These are phyloP conservation scores for Acleris cristana DNA, from an alignment of 2,888 invertebrate genomes.

Conservation along the genomic window DNA sequence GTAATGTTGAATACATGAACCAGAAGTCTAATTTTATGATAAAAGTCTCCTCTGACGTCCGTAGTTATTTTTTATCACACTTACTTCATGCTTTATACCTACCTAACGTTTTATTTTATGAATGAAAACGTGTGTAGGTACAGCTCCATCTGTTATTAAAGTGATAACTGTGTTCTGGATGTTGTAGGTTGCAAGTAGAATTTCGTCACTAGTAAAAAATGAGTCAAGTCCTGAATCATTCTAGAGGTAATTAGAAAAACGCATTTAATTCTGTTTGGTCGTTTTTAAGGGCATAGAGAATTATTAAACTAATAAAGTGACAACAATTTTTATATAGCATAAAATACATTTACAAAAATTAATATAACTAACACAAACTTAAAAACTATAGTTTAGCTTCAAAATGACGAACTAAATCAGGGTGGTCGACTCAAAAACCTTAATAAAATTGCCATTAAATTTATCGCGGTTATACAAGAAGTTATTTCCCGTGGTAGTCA, in stretches of 20 bases:
- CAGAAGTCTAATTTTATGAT: conserved; percentile 19
- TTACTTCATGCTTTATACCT: no score
- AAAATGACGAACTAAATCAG: neutral
- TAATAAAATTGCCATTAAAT: conserved; percentile 8
- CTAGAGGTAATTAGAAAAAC: no score
- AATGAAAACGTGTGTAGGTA: conserved; percentile 25
- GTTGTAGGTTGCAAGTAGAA: no score
- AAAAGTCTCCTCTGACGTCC: conserved; percentile 24
- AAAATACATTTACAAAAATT: neutral
- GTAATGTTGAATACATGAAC: conserved; percentile 7
- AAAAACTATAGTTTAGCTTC: neutral
- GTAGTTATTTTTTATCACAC: conserved; percentile 19
- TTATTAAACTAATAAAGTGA: no score
- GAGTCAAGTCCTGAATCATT: no score
- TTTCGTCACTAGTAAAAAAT: no score
- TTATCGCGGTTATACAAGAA: conserved; percentile 27
- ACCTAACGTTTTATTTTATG: conserved; percentile 26
- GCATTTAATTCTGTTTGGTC: no score
- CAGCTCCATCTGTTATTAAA: conserved; percentile 14
- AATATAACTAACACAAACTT: neutral
- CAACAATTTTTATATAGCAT: neutral
- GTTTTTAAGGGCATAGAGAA: no score
- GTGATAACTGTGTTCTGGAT: conserved; percentile 8
- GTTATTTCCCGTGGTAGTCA: conserved; percentile 22
- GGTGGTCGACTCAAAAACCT: conserved; percentile 9